A percentile compares a stretch with the other conserved stretches of the same genome.
phyloP scores from a whole-genome alignment of 2,888 invertebrate genomes.

The Pantelozetes paolii region DNA sequence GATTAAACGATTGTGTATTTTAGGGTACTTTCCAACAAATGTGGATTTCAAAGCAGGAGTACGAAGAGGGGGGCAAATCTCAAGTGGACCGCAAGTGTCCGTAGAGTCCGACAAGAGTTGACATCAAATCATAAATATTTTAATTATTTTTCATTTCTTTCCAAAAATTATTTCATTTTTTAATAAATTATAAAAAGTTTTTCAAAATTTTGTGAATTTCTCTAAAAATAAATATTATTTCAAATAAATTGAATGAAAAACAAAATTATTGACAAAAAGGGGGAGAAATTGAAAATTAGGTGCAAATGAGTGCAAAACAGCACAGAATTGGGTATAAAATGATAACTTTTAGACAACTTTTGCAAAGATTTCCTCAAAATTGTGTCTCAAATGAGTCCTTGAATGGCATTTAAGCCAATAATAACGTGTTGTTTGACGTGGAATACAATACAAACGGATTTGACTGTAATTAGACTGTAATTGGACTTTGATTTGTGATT shows the following conservation, averaged over 20 bases:
- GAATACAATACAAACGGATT: slow-evolving; percentile 5
- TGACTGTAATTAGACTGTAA: neutral
- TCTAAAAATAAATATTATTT: too few relatives aligned
- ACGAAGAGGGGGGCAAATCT: slow-evolving; percentile 93
- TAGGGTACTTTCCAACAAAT: slow-evolving; percentile 97
- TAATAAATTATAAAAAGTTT: neutral
- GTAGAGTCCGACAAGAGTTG: too few relatives aligned
- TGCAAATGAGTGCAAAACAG: too few relatives aligned
- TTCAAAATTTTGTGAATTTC: too few relatives aligned
- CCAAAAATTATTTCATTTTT: neutral
- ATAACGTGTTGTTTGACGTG: slow-evolving; percentile 24
- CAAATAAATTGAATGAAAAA: too few relatives aligned
- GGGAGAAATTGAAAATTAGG: too few relatives aligned
- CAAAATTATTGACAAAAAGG: too few relatives aligned
- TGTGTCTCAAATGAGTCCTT: neutral
- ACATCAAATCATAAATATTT: neutral
- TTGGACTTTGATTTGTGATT: neutral
- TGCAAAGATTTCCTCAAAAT: too few relatives aligned
- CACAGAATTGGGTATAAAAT: too few relatives aligned
- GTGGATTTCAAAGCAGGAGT: slow-evolving; percentile 99
- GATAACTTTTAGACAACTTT: too few relatives aligned
- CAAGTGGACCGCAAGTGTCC: slow-evolving; percentile 89
- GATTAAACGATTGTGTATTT: slow-evolving; percentile 46
- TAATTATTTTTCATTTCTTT: neutral
- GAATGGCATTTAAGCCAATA: neutral